These are phyloP conservation scores for Hypsibius dujardini DNA, from an alignment of 1,140 invertebrate species.

Conservation along the genomic window DNA sequence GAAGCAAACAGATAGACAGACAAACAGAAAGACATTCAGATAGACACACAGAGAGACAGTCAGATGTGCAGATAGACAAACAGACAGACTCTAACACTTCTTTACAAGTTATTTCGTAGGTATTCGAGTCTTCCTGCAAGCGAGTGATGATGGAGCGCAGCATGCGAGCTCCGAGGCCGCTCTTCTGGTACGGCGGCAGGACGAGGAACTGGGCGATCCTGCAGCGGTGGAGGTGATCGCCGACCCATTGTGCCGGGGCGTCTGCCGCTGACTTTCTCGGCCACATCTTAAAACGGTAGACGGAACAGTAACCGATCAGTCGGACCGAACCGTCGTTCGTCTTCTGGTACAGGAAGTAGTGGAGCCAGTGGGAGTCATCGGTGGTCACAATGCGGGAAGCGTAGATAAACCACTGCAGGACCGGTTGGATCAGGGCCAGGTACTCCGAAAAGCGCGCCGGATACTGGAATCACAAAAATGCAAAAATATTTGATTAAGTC, in stretches of 20 bases:
- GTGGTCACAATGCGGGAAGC: neutral
- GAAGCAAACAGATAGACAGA: no score
- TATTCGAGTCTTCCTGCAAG: neutral
- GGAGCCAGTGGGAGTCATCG: neutral
- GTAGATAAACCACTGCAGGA: slow-evolving; percentile 6
- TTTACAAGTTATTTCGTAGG: neutral
- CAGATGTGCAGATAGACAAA: no score
- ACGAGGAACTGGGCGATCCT: neutral
- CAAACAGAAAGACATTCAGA: no score
- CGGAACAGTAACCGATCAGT: neutral
- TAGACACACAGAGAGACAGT: no score
- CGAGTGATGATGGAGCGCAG: neutral
- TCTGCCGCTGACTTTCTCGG: slow-evolving; percentile 1
- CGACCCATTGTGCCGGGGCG: neutral
- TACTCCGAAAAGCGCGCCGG: neutral
- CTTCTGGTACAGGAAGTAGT: slow-evolving; percentile 1
- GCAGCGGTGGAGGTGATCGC: neutral
- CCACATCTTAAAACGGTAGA: neutral
- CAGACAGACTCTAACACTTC: no score
- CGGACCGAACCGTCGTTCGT: neutral
- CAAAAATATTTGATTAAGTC: no score
- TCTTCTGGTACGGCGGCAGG: slow-evolving; percentile 3
- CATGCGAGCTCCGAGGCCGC: neutral
- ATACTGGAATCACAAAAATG: no score
- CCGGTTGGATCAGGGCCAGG: neutral